Percentiles rank a stretch among this genome's conserved stretches.
Conservation (phyloP, 1,140 invertebrate genomes). For the Drosophila orena region DNA sequence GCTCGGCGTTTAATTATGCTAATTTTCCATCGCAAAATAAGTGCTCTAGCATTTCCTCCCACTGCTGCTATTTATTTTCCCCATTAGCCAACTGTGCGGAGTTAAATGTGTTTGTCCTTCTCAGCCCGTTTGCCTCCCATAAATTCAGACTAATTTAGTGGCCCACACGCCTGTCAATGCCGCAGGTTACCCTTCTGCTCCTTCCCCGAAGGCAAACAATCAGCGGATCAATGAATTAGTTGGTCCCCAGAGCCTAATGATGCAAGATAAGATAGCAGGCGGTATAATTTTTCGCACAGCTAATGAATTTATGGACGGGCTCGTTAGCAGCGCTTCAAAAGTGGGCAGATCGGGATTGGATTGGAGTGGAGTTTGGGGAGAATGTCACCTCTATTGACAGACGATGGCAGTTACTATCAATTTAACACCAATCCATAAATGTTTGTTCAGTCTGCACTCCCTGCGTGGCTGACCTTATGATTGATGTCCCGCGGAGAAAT, state of each 20-base stretch:
- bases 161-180: constrained; percentile 22
- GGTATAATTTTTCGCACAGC: constrained; percentile 31
- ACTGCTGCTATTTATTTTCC: constrained; percentile 18
- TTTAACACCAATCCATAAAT: constrained; percentile 68
- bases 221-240: constrained; percentile 63
- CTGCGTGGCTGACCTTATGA: constrained; percentile 49
- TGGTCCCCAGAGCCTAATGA: constrained; percentile 39
- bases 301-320: constrained; percentile 63
- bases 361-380: constrained; percentile 5
- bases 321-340: constrained; percentile 51
- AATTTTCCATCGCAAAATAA: constrained; percentile 36
- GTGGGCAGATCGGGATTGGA: constrained; percentile 5
- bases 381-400: constrained; percentile 56
- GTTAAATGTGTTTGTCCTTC: constrained; percentile 41
- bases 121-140: background rate
- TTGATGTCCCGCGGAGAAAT: constrained; percentile 59
- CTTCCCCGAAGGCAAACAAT: constrained; percentile 43
- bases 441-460: constrained; percentile 17
- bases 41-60: constrained; percentile 11
- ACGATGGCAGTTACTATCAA: constrained; percentile 66
- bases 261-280: constrained; percentile 63
- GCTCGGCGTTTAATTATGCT: constrained; percentile 59
- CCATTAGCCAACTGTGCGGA: constrained; percentile 31
- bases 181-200: background rate
- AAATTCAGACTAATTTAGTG: constrained; percentile 42